Conservation (phyloP, 2,888 invertebrate species). For the Ophioninae sp. region DNA sequence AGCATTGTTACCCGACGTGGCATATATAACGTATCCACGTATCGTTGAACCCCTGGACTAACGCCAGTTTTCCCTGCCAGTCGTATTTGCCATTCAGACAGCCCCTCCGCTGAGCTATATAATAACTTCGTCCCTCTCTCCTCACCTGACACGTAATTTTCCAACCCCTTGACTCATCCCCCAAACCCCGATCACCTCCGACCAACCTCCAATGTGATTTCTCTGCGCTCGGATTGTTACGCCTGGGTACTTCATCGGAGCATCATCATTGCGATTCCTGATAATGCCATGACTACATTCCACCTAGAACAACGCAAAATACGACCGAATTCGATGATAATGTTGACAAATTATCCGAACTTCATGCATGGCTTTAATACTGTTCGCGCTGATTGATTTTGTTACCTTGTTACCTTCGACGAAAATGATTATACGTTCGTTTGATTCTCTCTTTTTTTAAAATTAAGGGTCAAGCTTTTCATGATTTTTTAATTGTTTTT, state of each 20-base stretch:
- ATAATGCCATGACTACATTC: conserved; percentile 30
- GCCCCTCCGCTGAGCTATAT: conserved; percentile 45
- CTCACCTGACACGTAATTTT: conserved; percentile 41
- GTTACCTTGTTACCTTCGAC: too few species aligned
- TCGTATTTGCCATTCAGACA: conserved; percentile 51
- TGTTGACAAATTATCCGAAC: conserved; percentile 33
- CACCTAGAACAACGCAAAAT: conserved; percentile 15
- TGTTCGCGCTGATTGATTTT: too few species aligned
- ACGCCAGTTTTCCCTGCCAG: conserved; percentile 53
- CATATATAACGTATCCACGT: conserved; percentile 65
- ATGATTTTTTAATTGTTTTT: too few species aligned
- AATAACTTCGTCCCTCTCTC: conserved; percentile 28
- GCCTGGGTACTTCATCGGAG: conserved; percentile 22
- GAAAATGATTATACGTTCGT: too few species aligned
- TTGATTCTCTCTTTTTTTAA: too few species aligned
- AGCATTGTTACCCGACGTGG: conserved; percentile 73
- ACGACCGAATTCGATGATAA: conserved; percentile 21
- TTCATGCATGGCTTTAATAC: neutral
- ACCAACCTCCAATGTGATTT: conserved; percentile 29
- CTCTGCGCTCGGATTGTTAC: conserved; percentile 16
- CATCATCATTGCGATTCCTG: conserved; percentile 37
- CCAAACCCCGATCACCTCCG: neutral
- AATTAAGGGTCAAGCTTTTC: too few species aligned
- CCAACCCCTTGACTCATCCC: conserved; percentile 13
- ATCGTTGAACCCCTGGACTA: conserved; percentile 64